phyloP scores from a whole-genome alignment of 2,113 vertebrate species.

The Poeciliopsis turrubarensis region DNA sequence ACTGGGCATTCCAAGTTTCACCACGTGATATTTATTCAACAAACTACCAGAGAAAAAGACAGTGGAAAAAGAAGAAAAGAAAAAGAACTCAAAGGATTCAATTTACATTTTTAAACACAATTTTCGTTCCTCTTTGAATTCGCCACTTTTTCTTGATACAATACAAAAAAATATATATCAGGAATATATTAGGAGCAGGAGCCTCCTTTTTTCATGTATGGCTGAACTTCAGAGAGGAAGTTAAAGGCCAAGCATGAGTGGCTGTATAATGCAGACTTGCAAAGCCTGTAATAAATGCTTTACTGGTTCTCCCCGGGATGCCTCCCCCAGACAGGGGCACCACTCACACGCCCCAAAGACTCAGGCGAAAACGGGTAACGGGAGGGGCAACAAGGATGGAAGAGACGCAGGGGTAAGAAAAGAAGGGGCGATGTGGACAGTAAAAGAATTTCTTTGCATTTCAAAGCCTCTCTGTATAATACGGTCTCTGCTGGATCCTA shows the following conservation, averaged over 20 bases:
- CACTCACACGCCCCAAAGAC: conserved; percentile 74
- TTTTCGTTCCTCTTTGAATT: conserved; percentile 24
- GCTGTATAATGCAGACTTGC: conserved; percentile 93
- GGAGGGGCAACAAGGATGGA: conserved; percentile 47
- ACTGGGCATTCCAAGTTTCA: conserved; percentile 67
- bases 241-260: conserved; percentile 94
- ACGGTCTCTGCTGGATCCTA: conserved; percentile 52
- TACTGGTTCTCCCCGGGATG: conserved; percentile 91
- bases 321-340: conserved; percentile 79
- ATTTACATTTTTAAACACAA: conserved; percentile 71
- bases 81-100: conserved; percentile 48
- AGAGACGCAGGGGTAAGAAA: conserved; percentile 37
- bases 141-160: conserved; percentile 61
- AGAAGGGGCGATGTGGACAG: conserved; percentile 54
- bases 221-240: conserved; percentile 82
- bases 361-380: conserved; percentile 55
- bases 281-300: conserved; percentile 95
- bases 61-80: conserved; percentile 3
- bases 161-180: conserved; percentile 69
- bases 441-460: conserved; percentile 64
- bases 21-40: conserved; percentile 72
- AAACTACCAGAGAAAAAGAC: conserved; percentile 45
- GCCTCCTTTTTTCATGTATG: conserved; percentile 76
- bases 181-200: conserved; percentile 74
- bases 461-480: conserved; percentile 66